Evolutionary conservation across 2,797 vertebrate species (phyloP).

Genomic region (Hydrophis major): DNA sequence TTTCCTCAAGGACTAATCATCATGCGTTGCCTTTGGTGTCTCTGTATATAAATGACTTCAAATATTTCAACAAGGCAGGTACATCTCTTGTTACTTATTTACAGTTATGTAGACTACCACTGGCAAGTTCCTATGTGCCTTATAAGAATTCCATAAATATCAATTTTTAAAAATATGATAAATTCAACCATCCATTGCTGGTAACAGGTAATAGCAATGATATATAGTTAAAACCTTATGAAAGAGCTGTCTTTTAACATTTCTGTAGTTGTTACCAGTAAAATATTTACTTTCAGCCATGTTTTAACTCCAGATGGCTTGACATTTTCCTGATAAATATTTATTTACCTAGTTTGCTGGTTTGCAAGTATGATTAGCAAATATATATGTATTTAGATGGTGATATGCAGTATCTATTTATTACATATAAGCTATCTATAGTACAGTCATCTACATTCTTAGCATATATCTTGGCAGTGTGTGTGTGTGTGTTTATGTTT

Average conservation of each 20-base stretch:
- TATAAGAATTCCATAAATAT: not conserved
- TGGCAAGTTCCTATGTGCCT: not conserved
- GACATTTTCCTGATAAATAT: not conserved
- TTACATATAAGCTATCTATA: not conserved
- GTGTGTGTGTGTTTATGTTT: not conserved
- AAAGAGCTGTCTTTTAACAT: not conserved
- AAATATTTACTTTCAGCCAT: not conserved
- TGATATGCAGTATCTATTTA: not conserved
- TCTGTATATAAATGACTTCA: not conserved
- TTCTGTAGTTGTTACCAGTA: not conserved
- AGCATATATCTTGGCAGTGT: not conserved
- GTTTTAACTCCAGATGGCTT: not conserved
- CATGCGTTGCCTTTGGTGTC: not conserved
- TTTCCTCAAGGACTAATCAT: not conserved
- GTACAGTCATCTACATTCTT: not conserved
- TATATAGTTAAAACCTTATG: not conserved
- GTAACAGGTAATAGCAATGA: not conserved
- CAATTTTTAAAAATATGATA: not conserved
- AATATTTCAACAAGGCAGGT: not conserved
- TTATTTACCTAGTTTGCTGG: not conserved
- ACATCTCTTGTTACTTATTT: not conserved
- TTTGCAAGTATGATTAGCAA: not conserved
- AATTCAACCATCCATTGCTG: not conserved
- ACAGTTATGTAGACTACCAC: not conserved
- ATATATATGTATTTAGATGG: not conserved